Evolutionary conservation across 2,113 vertebrate genomes (phyloP).

Genomic region (Python bivittatus): DNA sequence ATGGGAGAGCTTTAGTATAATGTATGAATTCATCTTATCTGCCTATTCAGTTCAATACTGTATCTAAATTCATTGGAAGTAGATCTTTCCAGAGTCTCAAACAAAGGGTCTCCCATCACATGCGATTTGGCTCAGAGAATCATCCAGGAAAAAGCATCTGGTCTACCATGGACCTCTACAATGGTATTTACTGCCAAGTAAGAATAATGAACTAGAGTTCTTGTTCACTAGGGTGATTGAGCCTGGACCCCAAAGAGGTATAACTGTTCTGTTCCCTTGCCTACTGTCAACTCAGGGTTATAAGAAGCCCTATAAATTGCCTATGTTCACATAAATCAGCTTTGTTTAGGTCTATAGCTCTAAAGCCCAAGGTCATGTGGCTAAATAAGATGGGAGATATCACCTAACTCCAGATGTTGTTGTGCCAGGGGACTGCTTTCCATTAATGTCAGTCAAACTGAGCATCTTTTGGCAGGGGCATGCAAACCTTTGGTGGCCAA

Average conservation of each 20-base stretch:
- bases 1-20: no score
- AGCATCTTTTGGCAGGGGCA: not conserved
- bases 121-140: not conserved
- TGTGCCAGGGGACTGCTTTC: not conserved
- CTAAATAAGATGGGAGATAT: not conserved
- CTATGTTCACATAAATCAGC: not conserved
- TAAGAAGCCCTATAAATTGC: not conserved
- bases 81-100: not conserved
- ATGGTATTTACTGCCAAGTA: not conserved
- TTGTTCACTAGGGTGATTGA: not conserved
- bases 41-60: not conserved
- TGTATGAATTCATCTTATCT: not conserved
- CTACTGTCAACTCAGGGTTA: not conserved
- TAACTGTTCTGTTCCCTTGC: not conserved
- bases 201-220: not conserved
- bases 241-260: not conserved
- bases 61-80: not conserved
- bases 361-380: not conserved
- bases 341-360: not conserved
- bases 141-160: not conserved
- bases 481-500: not conserved
- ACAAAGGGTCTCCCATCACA: not conserved
- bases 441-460: not conserved
- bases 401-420: not conserved
- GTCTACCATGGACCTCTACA: not conserved